phyloP scores from a whole-genome alignment of 2,797 vertebrate species.

The Diceros bicornis region DNA sequence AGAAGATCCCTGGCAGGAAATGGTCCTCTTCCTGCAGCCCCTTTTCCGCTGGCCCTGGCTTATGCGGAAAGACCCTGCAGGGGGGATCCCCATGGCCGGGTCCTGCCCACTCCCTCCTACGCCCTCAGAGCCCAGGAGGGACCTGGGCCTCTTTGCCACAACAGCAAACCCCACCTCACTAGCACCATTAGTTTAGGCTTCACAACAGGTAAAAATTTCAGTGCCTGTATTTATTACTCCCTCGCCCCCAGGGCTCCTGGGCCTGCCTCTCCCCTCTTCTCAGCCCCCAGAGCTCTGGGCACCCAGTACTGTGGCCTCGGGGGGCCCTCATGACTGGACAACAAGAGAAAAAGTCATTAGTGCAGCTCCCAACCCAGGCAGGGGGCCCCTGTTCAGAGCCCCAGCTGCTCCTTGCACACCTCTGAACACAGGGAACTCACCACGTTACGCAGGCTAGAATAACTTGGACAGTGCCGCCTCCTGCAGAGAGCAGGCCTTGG shows the following conservation, averaged over 20 bases:
- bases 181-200: background rate
- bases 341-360: background rate
- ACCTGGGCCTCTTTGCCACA: background rate
- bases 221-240: background rate
- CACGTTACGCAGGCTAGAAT: rapidly evolving
- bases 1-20: slow-evolving; percentile 62
- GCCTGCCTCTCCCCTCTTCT: background rate
- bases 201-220: background rate
- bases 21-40: background rate
- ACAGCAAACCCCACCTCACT: background rate
- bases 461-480: background rate
- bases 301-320: background rate
- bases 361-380: background rate
- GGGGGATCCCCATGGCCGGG: background rate
- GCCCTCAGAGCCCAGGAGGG: background rate
- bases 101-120: background rate
- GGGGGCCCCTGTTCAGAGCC: background rate
- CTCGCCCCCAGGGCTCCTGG: background rate
- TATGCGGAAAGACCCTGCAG: background rate
- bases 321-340: background rate
- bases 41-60: background rate
- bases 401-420: background rate
- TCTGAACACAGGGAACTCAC: background rate
- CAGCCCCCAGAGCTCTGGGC: background rate
- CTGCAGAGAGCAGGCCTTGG: background rate